Evolutionary conservation across 1,140 invertebrate species (phyloP), one percentile per base, ranked within the genome.

Genomic region (Cylas formicarius): DNA sequence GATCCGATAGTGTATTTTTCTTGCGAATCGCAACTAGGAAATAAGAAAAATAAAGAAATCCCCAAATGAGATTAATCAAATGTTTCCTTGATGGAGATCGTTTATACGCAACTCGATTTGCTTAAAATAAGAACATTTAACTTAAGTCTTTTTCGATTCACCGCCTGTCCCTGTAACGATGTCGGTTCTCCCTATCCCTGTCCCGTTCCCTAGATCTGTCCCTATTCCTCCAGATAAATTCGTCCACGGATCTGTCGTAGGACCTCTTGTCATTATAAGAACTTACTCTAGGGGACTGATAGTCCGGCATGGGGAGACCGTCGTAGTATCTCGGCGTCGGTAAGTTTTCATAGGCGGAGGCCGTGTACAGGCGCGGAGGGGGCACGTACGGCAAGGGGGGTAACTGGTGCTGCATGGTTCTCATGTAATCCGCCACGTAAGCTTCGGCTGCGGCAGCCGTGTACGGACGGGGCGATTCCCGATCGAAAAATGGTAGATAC

Each of bases 231-330:
- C 89, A 86, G 29, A 92, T 69, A 63, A 92, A 91, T 61, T 91
- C 87, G 65, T 90, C 87, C 19, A 94, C 90, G 43, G 87, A 89
- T 31, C 90, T 77, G 61, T 93, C 87, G 67, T 91, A 91, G 19
- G 80, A 84, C 19, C 83, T 74, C 55, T 85, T 84, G 52, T 86
- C 84, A 70, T 58, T 72, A 70, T 60, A 73, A 41, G 35, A 73
- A 70, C 31, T 73, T 68, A 24, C 71, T 28, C 72, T 68, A 24
- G 77, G 62, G 32, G 70, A 62, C 10, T 70, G 66, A 60, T 75
- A 76, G 28, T 81, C 78, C 8, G 77, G 69, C 28, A 80, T 57
- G 14, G 80, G 78, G 19, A 81, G 64, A 29, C 82, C 82, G 59
- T 90, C 84, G 57, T 89, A 89, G 59, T 89, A 86, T 28, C 84